Percentiles rank a stretch among this genome's conserved stretches.
phyloP scores from a whole-genome alignment of 37 sponge, comb jelly and placozoan genomes.

The Ianthella basta region DNA sequence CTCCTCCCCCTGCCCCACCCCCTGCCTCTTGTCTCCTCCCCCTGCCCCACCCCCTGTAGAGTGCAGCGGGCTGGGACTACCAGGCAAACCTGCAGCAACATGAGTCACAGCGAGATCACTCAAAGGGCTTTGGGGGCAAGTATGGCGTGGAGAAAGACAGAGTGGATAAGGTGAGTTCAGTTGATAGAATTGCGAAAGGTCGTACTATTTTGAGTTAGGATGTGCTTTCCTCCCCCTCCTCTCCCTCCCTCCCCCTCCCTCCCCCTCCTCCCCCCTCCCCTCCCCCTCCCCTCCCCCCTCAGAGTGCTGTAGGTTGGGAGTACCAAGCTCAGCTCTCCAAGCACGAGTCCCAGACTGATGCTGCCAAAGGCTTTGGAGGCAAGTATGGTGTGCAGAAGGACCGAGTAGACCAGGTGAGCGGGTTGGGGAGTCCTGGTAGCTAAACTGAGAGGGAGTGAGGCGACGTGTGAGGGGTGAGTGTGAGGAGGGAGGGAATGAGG shows the following conservation, averaged over 20 bases:
- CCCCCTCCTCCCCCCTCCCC: background rate
- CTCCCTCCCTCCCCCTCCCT: too few relatives aligned
- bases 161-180: slow-evolving; percentile 71
- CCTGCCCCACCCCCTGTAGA: background rate
- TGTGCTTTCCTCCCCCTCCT: too few relatives aligned
- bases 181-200: too few relatives aligned
- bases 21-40: background rate
- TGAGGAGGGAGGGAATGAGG: background rate
- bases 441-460: too few relatives aligned
- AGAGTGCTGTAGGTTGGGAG: slow-evolving; percentile 82
- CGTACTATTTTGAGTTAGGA: too few relatives aligned
- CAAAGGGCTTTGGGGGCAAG: slow-evolving; percentile 90
- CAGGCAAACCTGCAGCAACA: slow-evolving; percentile 78
- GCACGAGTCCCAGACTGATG: slow-evolving; percentile 90
- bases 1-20: background rate
- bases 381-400: slow-evolving; percentile 93
- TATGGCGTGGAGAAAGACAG: slow-evolving; percentile 92
- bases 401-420: slow-evolving; percentile 82
- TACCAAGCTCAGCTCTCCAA: slow-evolving; percentile 71
- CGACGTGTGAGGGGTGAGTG: background rate
- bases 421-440: too few relatives aligned
- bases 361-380: slow-evolving; percentile 88
- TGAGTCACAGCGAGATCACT: slow-evolving; percentile 83
- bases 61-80: slow-evolving; percentile 84
- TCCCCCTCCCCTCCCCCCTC: background rate